Percentiles rank a stretch among this genome's conserved stretches.
These are phyloP conservation scores for Parotocinclus haroldoi DNA, from an alignment of 2,797 vertebrate species.

Conservation along the genomic window DNA sequence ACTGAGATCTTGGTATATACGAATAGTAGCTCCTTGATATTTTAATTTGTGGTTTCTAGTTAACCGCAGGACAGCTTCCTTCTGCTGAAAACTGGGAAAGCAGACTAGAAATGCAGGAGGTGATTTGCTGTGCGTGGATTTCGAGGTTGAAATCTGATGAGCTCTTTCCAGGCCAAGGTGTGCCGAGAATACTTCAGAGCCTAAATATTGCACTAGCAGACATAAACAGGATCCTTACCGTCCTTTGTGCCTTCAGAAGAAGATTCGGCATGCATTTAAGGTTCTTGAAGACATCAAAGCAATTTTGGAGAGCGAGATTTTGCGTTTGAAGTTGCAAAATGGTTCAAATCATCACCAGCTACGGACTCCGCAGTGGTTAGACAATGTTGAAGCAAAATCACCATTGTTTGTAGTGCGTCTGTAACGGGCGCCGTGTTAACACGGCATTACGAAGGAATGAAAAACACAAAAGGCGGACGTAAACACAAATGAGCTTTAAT, in stretches of 20 bases:
- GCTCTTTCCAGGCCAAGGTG: background rate
- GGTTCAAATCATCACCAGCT: no score
- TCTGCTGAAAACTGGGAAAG: background rate
- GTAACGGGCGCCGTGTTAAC: no score
- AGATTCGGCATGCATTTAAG: background rate
- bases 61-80: background rate
- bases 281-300: no score
- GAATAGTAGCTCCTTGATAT: background rate
- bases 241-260: background rate
- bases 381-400: no score
- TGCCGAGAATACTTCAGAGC: background rate
- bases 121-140: background rate
- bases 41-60: no score
- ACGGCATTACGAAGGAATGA: no score
- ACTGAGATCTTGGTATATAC: background rate
- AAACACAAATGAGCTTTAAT: no score
- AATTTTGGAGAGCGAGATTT: no score
- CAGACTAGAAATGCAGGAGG: background rate
- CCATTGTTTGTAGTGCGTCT: no score
- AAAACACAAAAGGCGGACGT: no score
- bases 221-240: background rate
- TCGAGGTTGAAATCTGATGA: background rate
- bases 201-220: background rate
- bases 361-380: no score
- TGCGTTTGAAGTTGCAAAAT: no score